Conservation (phyloP, 2,888 invertebrate genomes). For the Carterocephalus palaemon region DNA sequence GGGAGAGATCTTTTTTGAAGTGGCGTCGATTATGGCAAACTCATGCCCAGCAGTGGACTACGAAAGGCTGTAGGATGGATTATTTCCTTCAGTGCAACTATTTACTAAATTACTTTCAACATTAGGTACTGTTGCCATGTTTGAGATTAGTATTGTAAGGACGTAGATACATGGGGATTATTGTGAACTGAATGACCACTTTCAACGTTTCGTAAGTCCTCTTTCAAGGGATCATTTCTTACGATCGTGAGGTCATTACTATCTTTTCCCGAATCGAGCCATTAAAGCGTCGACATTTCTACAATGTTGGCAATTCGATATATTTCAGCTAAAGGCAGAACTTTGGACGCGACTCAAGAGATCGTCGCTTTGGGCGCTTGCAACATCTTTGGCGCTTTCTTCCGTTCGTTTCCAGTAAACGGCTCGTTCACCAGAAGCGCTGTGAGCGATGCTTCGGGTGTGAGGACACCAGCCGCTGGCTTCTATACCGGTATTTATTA, state of each 20-base stretch:
- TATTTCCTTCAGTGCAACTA: too few species aligned
- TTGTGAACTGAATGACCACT: too few species aligned
- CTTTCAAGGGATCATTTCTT: not conserved
- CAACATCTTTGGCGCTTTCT: constrained; percentile 86
- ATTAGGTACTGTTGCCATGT: too few species aligned
- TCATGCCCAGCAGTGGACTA: too few species aligned
- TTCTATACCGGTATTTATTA: constrained; percentile 81
- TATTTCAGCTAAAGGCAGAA: constrained; percentile 81
- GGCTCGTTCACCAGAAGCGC: constrained; percentile 88
- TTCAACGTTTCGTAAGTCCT: too few species aligned
- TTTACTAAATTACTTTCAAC: constrained; percentile 9
- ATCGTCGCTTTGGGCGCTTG: constrained; percentile 87
- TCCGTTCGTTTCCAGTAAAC: constrained; percentile 87
- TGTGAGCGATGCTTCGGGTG: constrained; percentile 89
- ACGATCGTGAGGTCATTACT: constrained; percentile 11
- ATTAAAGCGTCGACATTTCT: constrained; percentile 41
- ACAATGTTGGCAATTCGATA: constrained; percentile 39
- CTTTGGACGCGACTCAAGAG: constrained; percentile 88
- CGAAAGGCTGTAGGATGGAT: too few species aligned
- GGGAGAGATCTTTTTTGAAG: too few species aligned
- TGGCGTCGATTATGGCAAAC: too few species aligned
- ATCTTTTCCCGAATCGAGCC: constrained; percentile 18
- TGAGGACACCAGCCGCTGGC: constrained; percentile 86
- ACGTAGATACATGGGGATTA: too few species aligned
- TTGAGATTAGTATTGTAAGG: too few species aligned